Base-by-base conservation (phyloP, 2,113 vertebrate genomes). In the Ginglymostoma cirratum region DNA sequence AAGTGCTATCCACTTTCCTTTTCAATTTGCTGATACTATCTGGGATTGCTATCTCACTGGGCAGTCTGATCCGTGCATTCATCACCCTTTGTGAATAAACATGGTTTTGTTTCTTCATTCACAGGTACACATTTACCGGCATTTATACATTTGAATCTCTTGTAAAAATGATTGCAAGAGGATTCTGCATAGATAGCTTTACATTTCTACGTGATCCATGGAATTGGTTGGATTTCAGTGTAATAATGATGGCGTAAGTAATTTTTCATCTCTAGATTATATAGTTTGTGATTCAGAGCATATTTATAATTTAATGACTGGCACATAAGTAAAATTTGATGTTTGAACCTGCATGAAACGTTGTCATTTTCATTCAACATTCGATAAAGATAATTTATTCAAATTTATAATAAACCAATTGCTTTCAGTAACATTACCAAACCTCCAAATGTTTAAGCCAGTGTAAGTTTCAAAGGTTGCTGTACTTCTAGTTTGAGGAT, bases 191-290 rank as follows among this genome's bases (percentile, higher is more conserved):
- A 98, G 99, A 99, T 19, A 98, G 97, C 42, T 99, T 99, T 96
- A 99, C 99, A 45, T 99, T 99, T 97, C 98, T 99, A 83, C 97
- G 99, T 96, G 99, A 99, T 24, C 98, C 99, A 0, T 99, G 99
- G 99, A 99, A 99, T 98, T 99, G 99, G 99, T 97, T 99, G 97
- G 99, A 99, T 96, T 99, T 99, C 97, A 99, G 99, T 96, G 99
- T 99, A 96, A 99, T 99, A 97, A 99, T 99, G 97, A 99, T 99
- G 99, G 99, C 99, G 99, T 99, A 98, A 99, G 99, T 99, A 96
- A 94, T 45, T 61, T 96, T 0, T 21, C 45, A 72, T 48, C 38
- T 48, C 21, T 67, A 38, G 65, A 66, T 42, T 65, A 6, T 76
- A 30, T 34, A 34, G 17, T 48, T 72, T 27, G 38, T 19, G 21